These are phyloP conservation scores for Luehdorfia chinensis DNA, from an alignment of 1,140 invertebrate species.

Conservation along the genomic window DNA sequence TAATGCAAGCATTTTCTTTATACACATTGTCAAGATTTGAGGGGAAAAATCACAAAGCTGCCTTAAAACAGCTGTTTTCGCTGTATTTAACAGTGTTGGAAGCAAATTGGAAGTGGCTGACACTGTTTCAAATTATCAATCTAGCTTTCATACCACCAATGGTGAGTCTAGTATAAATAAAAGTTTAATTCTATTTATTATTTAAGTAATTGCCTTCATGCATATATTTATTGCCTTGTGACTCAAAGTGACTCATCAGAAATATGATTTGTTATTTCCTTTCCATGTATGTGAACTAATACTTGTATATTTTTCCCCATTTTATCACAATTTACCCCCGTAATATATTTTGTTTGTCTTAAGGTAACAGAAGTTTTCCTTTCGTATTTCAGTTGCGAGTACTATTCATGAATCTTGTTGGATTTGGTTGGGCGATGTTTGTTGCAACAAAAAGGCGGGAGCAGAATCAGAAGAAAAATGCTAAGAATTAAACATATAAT, in stretches of 20 bases:
- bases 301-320: too few species aligned
- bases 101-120: conserved; percentile 85
- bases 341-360: too few species aligned
- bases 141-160: conserved; percentile 83
- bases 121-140: conserved; percentile 83
- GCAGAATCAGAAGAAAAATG: conserved; percentile 46
- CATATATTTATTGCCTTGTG: too few species aligned
- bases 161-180: too few species aligned
- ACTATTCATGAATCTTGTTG: conserved; percentile 81
- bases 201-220: too few species aligned
- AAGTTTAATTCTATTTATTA: too few species aligned
- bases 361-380: too few species aligned
- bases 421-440: conserved; percentile 84
- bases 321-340: too few species aligned
- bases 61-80: conserved; percentile 78
- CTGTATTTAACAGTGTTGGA: conserved; percentile 80
- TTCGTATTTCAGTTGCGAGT: conserved; percentile 82
- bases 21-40: conserved; percentile 84
- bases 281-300: too few species aligned
- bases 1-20: conserved; percentile 82
- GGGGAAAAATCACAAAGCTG: conserved; percentile 81
- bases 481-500: neutral
- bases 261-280: too few species aligned
- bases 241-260: too few species aligned
- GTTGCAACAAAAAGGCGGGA: conserved; percentile 76